Evolutionary conservation across 2,113 vertebrate species (phyloP).

Genomic region (Andinoacara biseriatus): DNA sequence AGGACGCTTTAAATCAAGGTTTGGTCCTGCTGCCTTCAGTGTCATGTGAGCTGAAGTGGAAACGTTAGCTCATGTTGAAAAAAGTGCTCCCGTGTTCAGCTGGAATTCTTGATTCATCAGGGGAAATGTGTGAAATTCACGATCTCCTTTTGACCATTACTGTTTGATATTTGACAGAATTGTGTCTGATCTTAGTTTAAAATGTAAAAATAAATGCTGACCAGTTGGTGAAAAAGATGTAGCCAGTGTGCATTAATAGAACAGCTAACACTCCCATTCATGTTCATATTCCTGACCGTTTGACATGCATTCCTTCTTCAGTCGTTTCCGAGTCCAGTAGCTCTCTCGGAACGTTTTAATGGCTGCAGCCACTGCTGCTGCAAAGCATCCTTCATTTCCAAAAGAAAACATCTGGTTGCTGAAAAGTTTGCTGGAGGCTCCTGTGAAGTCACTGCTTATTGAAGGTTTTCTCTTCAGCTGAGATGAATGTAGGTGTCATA

Average conservation of each 20-base stretch:
- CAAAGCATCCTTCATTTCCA: background rate
- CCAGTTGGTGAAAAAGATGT: too few species aligned
- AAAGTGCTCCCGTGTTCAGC: too few species aligned
- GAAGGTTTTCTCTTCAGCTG: background rate
- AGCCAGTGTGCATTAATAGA: background rate
- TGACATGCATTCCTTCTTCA: background rate
- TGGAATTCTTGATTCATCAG: too few species aligned
- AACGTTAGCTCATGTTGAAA: too few species aligned
- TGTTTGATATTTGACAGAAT: too few species aligned
- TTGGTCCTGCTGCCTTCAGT: too few species aligned
- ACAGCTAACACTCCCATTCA: rapidly evolving
- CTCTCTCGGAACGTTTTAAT: background rate
- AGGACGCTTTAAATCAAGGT: too few species aligned
- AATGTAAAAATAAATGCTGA: too few species aligned
- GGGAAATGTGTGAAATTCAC: too few species aligned
- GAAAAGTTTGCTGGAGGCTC: background rate
- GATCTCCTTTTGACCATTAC: too few species aligned
- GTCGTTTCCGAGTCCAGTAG: background rate
- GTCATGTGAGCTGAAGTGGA: too few species aligned
- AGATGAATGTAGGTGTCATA: background rate
- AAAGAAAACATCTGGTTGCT: background rate
- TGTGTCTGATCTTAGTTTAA: background rate
- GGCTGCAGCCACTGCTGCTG: background rate
- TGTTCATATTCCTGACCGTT: background rate
- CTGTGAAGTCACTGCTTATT: background rate